Evolutionary conservation across 2,797 vertebrate species (phyloP), one percentile per base, ranked within the genome.

Genomic region (Crax fasciolata): DNA sequence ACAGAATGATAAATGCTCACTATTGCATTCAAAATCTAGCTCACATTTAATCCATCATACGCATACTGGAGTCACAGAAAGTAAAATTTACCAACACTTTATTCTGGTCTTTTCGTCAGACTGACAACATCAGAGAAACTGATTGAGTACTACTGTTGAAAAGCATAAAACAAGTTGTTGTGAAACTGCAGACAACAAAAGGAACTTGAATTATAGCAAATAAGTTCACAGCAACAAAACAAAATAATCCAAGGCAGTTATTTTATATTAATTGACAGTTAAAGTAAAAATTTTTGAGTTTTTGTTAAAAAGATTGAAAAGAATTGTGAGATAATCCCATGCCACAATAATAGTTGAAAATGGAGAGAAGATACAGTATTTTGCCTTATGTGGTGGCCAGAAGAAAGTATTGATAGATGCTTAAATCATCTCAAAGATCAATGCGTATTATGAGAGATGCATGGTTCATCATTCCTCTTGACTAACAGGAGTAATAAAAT

Each of bases 401-500:
- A 62, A 87, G 59, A 94, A 32, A 19, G 5, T 89, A 95, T 85
- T 5, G 21, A 93, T 80, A 93, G 76, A 84, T 57, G 63, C 74
- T 95, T 96, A 96, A 97, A 94, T 96, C 54, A 91, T 41, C 72
- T 51, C 38, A 25, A 77, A 68, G 81, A 97, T 97, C 94, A 94
- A 96, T 95, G 94, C 18, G n/a, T 92, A 94, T 72, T 93, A 93
- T 82, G 62, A 95, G 87, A 93, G 15, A 58, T 52, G 52, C 44
- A 71, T n/a, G 77, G 66, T 91, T 92, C 82, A 91, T 96, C 74
- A 84, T 89, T 95, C 75, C 76, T 93, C 93, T 68, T 77, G 95
- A 94, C 70, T 84, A 86, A 93, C 25, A 94, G 52, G 54, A 96
- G 70, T 58, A 97, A 87, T 52, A 43, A 96, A 93, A 80, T 89